Percentiles rank a stretch among this genome's conserved stretches.
Evolutionary conservation across 2,113 vertebrate species (phyloP).

Genomic region (Istiophorus platypterus): DNA sequence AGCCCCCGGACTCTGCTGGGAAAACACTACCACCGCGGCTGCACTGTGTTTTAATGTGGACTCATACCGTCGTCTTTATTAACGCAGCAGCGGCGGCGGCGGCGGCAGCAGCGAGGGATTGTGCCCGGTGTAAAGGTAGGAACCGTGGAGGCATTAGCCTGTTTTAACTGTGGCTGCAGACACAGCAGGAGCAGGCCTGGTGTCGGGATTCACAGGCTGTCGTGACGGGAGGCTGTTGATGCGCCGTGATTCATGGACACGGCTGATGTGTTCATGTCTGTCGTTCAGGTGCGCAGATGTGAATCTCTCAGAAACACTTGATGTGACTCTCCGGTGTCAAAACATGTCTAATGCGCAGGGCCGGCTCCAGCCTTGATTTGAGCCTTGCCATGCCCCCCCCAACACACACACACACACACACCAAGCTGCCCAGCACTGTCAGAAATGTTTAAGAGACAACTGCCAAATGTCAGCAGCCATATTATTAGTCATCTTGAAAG

Average conservation of each 20-base stretch:
- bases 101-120: constrained; percentile 29
- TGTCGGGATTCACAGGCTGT: background rate
- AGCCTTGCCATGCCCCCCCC: constrained; percentile 5
- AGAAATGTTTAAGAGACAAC: too few relatives aligned
- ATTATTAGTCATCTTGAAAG: too few relatives aligned
- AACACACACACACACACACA: background rate
- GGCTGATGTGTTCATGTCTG: background rate
- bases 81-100: constrained; percentile 8
- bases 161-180: background rate
- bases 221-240: constrained; percentile 4
- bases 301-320: background rate
- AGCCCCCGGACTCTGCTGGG: constrained; percentile 29
- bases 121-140: constrained; percentile 59
- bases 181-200: constrained; percentile 36
- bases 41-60: constrained; percentile 31
- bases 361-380: background rate
- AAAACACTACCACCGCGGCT: constrained; percentile 22
- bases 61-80: constrained; percentile 15
- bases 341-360: constrained; percentile 4
- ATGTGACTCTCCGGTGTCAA: constrained; percentile 10
- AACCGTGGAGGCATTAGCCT: background rate
- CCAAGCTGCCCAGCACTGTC: too few relatives aligned
- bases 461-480: too few relatives aligned
- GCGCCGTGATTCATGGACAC: background rate
- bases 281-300: background rate